These are phyloP conservation scores for Vireo altiloquus DNA, from an alignment of 2,113 vertebrate genomes.

Conservation along the genomic window DNA sequence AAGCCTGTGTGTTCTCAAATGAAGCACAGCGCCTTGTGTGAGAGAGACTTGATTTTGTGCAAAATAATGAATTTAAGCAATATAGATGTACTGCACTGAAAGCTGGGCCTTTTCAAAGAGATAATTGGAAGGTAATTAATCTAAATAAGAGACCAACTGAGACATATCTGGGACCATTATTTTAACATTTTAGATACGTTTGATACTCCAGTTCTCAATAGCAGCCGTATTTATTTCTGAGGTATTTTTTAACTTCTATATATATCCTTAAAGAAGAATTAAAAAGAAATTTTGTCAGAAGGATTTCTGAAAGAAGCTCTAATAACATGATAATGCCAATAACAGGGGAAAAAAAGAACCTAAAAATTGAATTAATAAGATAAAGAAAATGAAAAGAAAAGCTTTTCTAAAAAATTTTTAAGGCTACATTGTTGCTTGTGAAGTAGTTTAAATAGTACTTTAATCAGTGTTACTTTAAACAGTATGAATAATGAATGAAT, in stretches of 20 bases:
- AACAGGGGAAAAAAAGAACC: background rate
- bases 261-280: background rate
- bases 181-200: background rate
- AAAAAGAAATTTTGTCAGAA: background rate
- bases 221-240: background rate
- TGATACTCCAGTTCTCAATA: background rate
- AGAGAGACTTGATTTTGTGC: background rate
- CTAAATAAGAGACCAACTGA: background rate
- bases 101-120: background rate
- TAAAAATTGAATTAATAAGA: background rate
- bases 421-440: background rate
- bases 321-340: background rate
- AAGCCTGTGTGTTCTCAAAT: background rate
- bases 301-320: background rate
- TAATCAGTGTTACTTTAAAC: background rate
- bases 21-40: background rate
- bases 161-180: background rate
- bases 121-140: background rate
- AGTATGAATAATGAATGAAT: background rate
- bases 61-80: background rate
- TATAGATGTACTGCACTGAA: fast-evolving
- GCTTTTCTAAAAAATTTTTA: background rate
- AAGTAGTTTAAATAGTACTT: background rate
- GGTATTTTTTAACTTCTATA: background rate
- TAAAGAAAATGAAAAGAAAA: background rate